Evolutionary conservation across 1,140 invertebrate genomes (phyloP), one percentile per base, ranked within the genome.

Genomic region (Agrilus planipennis): DNA sequence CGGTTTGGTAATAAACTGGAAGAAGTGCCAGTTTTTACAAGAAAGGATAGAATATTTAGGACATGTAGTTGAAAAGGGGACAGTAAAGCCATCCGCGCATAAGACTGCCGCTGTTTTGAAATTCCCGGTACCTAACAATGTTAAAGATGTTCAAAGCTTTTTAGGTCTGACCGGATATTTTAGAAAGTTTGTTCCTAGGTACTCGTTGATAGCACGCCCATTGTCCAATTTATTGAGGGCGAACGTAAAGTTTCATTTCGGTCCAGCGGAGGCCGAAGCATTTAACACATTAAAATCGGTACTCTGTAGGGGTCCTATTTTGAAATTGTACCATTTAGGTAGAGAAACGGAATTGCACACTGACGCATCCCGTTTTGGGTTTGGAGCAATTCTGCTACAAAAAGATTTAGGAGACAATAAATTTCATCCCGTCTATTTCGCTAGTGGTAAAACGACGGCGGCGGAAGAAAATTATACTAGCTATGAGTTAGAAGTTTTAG

Each of bases 401-500:
- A 49, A 42, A 27, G 45, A 51, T n/a, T n/a, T n/a, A 15, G 17
- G 28, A 15, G 47, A 57, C 41, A 41, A 27, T 6, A 25, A 37
- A n/a, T 30, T 47, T 21, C 39, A 42, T 17, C 38, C 42, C 22
- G 45, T 47, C 11, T 34, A 35, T 2, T 52, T 50, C 34, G 50
- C 27, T 27, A 52, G 50, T 31, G 31, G 37, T 2, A 43, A 45
- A 32, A 54, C 49, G 2, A 52, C 35, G 68, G 30, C 21, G 2
- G 34, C 31, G 1, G 46, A 51, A 27, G n/a, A n/a, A 15, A 39
- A 34, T 41, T 45, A 42, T 39, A 43, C 68, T 41, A 63, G 61
- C 9, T 63, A 55, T 18, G 67, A 73, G 42, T 34, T 52, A 2
- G 48, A 55, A 23, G 34, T 34, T 6, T 25, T 52, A 3, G 50